Evolutionary conservation across 2,113 vertebrate species (phyloP), one percentile per base, ranked within the genome.

Genomic region (Pituophis catenifer): DNA sequence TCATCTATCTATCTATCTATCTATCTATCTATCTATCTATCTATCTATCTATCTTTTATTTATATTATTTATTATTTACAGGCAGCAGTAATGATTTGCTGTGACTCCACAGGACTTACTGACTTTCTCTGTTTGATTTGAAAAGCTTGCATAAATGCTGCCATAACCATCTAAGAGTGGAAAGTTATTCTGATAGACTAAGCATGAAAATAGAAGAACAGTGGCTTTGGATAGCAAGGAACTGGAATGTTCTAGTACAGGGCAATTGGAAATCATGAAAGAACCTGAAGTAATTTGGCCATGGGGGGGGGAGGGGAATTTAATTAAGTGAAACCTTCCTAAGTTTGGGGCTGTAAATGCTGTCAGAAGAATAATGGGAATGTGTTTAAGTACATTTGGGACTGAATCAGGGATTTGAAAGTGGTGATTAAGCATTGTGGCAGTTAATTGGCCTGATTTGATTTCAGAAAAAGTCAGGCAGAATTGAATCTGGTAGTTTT

Each of bases 11-110:
- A 53, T 93, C 89, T 91, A 89, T 89, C 58, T 92, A 55, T 89
- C 86, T 4, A 55, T 86, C 58, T 58, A 8, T 23, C 57, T 58
- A 8, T 23, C 57, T 58, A 8, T 23, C 57, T 58, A 8, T 23
- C 57, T 58, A 8, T 89, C 59, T 85, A 59, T 91, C 89, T 91
- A 89, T 89, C 65, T 26, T 26, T 9, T 59, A 24, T 26, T 9
- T 4, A 90, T n/a, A n/a, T 70, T 90, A 94, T 91, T 90, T 2
- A 92, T 86, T 65, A n/a, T 94, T 92, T 90, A 55, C 70, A 85
- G 90, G 29, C 86, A 65, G 48, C 70, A 54, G 21, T 44, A n/a
- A 44, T 17, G 48, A 59, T 13, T 91, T 91, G 87, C 54, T 62
- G 24, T 59, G 54, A 62, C 10, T 86, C 48, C 17, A 75, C n/a